Percentiles rank a stretch among this genome's conserved stretches.
These are phyloP conservation scores for Temnothorax nylanderi DNA, from an alignment of 1,140 invertebrate genomes.

Conservation along the genomic window DNA sequence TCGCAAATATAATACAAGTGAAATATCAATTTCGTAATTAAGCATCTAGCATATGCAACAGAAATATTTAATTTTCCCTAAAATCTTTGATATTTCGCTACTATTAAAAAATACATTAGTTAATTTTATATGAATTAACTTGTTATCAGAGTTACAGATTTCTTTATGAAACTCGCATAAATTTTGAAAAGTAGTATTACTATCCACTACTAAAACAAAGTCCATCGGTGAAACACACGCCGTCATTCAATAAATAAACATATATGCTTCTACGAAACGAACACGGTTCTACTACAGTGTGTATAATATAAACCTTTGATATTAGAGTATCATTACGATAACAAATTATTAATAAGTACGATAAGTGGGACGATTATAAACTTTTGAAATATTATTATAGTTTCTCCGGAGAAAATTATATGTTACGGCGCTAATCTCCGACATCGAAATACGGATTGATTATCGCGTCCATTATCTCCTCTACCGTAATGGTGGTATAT, in stretches of 20 bases:
- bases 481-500: background rate
- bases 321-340: background rate
- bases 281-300: background rate
- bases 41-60: background rate
- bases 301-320: background rate
- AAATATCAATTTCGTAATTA: slow-evolving; percentile 3
- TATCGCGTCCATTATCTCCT: background rate
- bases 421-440: background rate
- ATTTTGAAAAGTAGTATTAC: background rate
- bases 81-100: background rate
- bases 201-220: too few species aligned
- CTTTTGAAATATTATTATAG: background rate
- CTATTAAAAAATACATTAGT: background rate
- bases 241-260: background rate
- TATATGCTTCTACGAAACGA: background rate
- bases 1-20: background rate
- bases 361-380: background rate
- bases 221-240: background rate
- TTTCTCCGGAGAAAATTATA: background rate
- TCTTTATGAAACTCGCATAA: background rate
- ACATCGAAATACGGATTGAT: slow-evolving; percentile 8
- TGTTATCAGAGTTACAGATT: background rate
- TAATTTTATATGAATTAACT: background rate
- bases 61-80: background rate
- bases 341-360: slow-evolving; percentile 3